Evolutionary conservation across 2,797 vertebrate genomes (phyloP), one percentile per base, ranked within the genome.

Genomic region (Phylloscopus collybita): DNA sequence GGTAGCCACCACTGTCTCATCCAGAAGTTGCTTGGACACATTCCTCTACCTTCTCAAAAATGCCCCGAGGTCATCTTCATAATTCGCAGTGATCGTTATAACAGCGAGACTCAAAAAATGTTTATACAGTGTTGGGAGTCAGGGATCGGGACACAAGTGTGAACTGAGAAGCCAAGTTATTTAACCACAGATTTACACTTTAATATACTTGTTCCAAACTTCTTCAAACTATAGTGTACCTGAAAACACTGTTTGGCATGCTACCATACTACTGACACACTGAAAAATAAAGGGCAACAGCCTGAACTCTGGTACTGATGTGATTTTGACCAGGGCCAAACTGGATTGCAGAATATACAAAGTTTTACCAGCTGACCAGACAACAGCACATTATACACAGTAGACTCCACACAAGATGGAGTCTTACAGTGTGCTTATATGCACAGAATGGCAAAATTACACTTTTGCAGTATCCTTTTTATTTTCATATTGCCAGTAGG

Each of bases 81-180:
- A 71, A 45, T 54, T 80, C 20, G 59, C 19, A 30, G 42, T 50
- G 11, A 36, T 23, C 0, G 0, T 20, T 88, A 22, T 21, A 54
- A 83, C 79, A 89, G 9, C 0, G 0, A 57, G 4, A 5, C 20
- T 53, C 5, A 70, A 61, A 57, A 32, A 53, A 62, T 50, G 0
- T 23, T 78, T 64, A 15, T 78, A 7, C 5, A 32, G 5, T 16
- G 14, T 71, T 38, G 21, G 26, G 11, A 53, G 23, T 49, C 21
- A 79, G 21, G 14, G 19, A 57, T 53, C 27, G 74, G 50, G 19
- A 88, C 11, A 10, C 23, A 64, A 9, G 5, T 21, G 5, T 66
- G 34, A 44, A 27, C 11, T 32, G 38, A 85, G 27, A 78, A 74
- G 8, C 14, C 20, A 51, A 56, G 20, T 7, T 38, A 45, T 65